A percentile compares a stretch with the other conserved stretches of the same genome.
Evolutionary conservation across 2,113 vertebrate genomes (phyloP).

Genomic region (Hyla sarda): DNA sequence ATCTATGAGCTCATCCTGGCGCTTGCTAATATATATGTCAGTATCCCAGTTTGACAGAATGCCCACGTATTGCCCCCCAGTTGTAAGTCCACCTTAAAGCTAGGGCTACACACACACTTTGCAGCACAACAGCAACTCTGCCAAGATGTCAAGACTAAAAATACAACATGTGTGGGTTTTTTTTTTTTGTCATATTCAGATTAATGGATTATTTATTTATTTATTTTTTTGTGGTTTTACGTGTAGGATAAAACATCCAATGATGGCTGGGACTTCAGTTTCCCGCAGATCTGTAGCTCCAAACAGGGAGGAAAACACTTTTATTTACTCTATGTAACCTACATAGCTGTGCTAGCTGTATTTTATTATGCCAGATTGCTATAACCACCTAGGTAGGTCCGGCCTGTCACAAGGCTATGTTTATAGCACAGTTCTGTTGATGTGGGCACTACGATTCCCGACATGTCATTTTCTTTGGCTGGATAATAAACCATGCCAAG

Average conservation of each 20-base stretch:
- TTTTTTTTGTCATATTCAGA: background rate
- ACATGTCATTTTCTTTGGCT: conserved; percentile 24
- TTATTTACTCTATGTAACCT: background rate
- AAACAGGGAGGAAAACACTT: background rate
- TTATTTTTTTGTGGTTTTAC: background rate
- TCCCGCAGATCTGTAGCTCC: background rate
- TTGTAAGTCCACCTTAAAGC: too few species aligned
- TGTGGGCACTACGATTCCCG: background rate
- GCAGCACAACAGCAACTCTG: too few species aligned
- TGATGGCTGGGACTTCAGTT: background rate
- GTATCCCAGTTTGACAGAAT: too few species aligned
- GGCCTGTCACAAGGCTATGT: background rate
- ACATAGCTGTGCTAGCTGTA: background rate
- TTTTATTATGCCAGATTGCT: background rate
- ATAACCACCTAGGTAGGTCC: background rate
- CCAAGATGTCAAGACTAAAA: too few species aligned
- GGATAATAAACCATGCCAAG: background rate
- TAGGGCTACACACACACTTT: too few species aligned
- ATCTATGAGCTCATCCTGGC: too few species aligned
- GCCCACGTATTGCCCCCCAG: too few species aligned
- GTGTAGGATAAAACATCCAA: background rate
- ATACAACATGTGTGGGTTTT: too few species aligned
- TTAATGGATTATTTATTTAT: background rate
- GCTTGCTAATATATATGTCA: too few species aligned
- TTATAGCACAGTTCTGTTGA: conserved; percentile 12